Evolutionary conservation across 2,888 invertebrate genomes (phyloP).

Genomic region (Halictus ligatus): DNA sequence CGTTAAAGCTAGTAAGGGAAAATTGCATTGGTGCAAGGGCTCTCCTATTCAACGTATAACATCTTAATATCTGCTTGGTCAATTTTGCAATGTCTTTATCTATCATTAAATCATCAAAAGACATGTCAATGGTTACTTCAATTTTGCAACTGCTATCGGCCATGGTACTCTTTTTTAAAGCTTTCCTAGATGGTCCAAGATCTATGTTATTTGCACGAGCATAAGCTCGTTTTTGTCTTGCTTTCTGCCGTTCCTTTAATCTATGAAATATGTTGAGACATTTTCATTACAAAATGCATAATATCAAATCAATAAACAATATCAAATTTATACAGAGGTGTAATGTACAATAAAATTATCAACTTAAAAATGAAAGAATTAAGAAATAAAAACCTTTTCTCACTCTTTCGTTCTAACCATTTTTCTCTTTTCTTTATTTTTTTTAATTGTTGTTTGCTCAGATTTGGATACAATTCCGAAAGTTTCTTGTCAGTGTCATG

Average conservation of each 20-base stretch:
- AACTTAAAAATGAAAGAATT: conserved; percentile 13
- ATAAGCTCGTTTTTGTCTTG: conserved; percentile 89
- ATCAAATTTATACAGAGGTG: background rate
- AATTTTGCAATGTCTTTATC: conserved; percentile 95
- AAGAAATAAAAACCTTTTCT: conserved; percentile 86
- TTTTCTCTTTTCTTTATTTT: conserved; percentile 89
- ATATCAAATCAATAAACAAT: background rate
- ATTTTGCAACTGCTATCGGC: conserved; percentile 89
- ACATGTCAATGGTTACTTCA: conserved; percentile 93
- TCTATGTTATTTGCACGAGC: conserved; percentile 90
- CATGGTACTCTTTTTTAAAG: conserved; percentile 90
- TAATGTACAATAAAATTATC: background rate
- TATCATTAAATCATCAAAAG: conserved; percentile 96
- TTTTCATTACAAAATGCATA: background rate
- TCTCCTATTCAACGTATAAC: conserved; percentile 96
- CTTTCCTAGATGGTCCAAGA: conserved; percentile 92
- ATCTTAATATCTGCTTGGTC: conserved; percentile 94
- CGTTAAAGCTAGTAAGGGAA: conserved; percentile 92
- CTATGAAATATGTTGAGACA: conserved; percentile 68
- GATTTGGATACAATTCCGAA: conserved; percentile 33
- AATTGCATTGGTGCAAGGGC: conserved; percentile 92
- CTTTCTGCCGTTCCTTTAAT: conserved; percentile 89
- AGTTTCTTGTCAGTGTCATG: conserved; percentile 13
- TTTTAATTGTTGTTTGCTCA: conserved; percentile 88
- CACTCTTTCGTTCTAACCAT: conserved; percentile 89